Conservation (phyloP, 2,797 vertebrate genomes). For the Vultur gryphus region DNA sequence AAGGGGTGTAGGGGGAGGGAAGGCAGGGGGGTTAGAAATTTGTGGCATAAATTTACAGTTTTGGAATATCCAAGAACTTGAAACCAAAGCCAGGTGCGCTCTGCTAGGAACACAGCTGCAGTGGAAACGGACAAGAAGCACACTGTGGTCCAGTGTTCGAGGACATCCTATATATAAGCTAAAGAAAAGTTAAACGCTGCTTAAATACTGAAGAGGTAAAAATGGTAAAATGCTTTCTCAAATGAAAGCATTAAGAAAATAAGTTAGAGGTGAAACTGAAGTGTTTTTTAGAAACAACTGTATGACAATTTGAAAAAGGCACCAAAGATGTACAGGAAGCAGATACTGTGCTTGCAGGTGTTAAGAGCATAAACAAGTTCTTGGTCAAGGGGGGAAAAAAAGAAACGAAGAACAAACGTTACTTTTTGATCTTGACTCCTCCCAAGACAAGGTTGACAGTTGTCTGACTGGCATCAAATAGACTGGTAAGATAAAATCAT, state of each 20-base stretch:
- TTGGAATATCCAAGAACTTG: background rate
- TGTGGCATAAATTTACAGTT: background rate
- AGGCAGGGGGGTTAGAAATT: background rate
- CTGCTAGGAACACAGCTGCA: background rate
- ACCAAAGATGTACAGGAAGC: background rate
- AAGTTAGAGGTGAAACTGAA: background rate
- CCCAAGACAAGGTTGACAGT: background rate
- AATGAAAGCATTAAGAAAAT: background rate
- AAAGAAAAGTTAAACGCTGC: background rate
- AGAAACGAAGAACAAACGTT: background rate
- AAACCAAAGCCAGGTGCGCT: background rate
- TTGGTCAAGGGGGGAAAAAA: background rate
- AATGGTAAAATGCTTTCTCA: background rate
- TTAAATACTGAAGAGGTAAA: background rate
- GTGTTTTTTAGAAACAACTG: background rate
- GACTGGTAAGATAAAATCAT: background rate
- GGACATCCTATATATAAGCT: background rate
- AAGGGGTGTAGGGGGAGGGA: background rate
- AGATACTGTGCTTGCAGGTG: background rate
- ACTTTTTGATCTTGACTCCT: background rate
- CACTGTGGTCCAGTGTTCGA: fast-evolving
- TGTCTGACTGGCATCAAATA: background rate
- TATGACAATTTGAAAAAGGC: background rate
- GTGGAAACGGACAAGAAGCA: background rate
- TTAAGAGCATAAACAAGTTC: background rate